These are phyloP conservation scores for Tylochromis polylepis DNA, from an alignment of 2,113 vertebrate genomes.

Conservation along the genomic window DNA sequence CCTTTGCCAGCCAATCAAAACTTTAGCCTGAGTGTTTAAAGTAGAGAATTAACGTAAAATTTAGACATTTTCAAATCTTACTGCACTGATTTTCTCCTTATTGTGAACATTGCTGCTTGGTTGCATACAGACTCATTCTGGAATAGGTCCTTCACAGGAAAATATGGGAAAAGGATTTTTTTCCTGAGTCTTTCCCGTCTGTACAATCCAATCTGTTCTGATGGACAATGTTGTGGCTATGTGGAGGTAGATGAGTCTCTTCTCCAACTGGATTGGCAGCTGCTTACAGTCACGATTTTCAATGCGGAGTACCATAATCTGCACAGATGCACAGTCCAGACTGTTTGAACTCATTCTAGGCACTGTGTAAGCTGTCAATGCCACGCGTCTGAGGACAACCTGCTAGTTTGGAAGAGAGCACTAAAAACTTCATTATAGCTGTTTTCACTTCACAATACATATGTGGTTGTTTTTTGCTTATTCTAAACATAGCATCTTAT, in stretches of 20 bases:
- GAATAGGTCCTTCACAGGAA: not conserved
- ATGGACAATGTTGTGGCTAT: not conserved
- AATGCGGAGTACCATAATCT: conserved; percentile 8
- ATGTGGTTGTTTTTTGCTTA: not conserved
- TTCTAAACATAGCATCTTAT: not conserved
- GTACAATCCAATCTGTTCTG: not conserved
- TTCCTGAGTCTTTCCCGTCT: not conserved
- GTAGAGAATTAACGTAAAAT: not conserved
- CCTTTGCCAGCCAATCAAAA: not conserved
- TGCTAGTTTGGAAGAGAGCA: not conserved
- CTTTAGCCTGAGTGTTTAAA: not conserved
- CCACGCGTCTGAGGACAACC: not conserved
- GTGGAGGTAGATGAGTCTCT: not conserved
- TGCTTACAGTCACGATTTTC: conserved; percentile 1
- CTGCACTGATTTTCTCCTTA: not conserved
- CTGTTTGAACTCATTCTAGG: conserved; percentile 10
- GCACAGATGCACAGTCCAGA: conserved; percentile 35
- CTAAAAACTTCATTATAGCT: not conserved
- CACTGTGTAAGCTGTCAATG: conserved; percentile 2
- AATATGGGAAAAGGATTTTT: not conserved
- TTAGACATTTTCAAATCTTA: not conserved
- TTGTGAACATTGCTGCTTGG: not conserved
- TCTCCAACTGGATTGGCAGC: conserved; percentile 40
- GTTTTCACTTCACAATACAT: not conserved
- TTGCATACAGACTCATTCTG: not conserved